Percentiles rank a stretch among this genome's conserved stretches.
Conservation (phyloP, 2,113 vertebrate species). For the Hypomesus transpacificus region DNA sequence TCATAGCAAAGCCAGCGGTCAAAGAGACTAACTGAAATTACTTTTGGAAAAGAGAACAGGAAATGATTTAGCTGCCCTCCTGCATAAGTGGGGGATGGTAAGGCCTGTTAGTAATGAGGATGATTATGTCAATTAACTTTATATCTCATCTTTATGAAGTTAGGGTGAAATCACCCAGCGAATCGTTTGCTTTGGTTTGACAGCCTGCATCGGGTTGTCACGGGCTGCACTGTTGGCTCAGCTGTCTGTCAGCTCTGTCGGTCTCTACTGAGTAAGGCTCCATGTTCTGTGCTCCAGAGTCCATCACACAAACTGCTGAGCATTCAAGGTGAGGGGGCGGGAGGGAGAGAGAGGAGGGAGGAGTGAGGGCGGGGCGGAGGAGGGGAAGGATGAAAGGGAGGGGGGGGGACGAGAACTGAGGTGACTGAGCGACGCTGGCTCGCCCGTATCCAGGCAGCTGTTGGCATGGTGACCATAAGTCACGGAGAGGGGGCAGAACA, state of each 20-base stretch:
- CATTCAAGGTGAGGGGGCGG: conserved; percentile 30
- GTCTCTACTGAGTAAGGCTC: conserved; percentile 23
- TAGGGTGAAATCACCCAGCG: too few relatives aligned
- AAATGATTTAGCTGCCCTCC: too few relatives aligned
- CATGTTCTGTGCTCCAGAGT: conserved; percentile 5
- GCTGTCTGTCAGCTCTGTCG: conserved; percentile 1
- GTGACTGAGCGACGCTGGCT: conserved; percentile 35
- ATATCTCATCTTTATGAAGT: too few relatives aligned
- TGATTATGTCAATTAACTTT: too few relatives aligned
- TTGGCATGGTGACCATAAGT: conserved; percentile 53
- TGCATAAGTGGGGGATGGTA: too few relatives aligned
- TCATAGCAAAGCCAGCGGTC: background rate
- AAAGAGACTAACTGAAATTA: too few relatives aligned
- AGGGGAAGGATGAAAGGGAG: conserved; percentile 1
- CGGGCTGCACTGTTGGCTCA: conserved; percentile 3
- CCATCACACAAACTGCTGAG: conserved; percentile 51
- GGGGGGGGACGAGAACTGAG: background rate
- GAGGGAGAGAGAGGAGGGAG: conserved; percentile 5
- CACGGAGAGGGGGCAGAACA: conserved; percentile 37
- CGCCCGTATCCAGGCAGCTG: conserved; percentile 46
- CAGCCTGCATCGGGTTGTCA: too few relatives aligned
- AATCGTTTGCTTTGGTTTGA: too few relatives aligned
- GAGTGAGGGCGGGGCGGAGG: background rate
- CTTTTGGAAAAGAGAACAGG: too few relatives aligned
- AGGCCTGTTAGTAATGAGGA: too few relatives aligned